phyloP scores from a whole-genome alignment of 2,113 vertebrate genomes.

The Otis tarda region DNA sequence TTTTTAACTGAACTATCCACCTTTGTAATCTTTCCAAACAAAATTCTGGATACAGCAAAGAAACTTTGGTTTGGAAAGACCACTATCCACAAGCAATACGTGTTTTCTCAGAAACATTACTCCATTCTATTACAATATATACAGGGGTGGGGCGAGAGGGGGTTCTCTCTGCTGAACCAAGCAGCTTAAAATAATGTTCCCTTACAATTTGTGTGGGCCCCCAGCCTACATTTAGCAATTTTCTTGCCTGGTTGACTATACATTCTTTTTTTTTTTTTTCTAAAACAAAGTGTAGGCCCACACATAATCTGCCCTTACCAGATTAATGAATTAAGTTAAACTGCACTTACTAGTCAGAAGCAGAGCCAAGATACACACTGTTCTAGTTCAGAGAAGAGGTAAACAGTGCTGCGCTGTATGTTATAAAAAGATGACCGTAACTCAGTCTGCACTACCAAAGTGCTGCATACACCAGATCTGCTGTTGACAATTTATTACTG shows the following conservation, averaged over 20 bases:
- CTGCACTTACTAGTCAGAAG: neutral
- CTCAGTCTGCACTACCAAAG: neutral
- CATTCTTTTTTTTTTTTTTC: neutral
- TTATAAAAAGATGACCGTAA: neutral
- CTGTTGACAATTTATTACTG: neutral
- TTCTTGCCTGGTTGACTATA: neutral
- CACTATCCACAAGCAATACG: neutral
- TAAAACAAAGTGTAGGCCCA: neutral
- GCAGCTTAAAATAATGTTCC: slow-evolving; percentile 12
- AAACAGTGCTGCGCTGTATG: neutral
- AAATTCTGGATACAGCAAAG: neutral
- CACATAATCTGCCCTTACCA: neutral
- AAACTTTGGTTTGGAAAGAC: neutral
- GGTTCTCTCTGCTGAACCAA: neutral
- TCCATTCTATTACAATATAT: neutral
- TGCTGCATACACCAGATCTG: neutral
- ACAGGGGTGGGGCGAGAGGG: neutral
- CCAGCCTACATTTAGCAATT: neutral
- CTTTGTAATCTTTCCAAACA: neutral
- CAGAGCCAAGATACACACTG: neutral
- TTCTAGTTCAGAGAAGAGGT: neutral
- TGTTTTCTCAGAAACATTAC: neutral
- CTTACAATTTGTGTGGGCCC: neutral
- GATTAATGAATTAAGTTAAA: slow-evolving; percentile 5
- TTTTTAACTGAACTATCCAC: neutral